Evolutionary conservation across 2,888 invertebrate species (phyloP).

Genomic region (Dryobotodes eremita): DNA sequence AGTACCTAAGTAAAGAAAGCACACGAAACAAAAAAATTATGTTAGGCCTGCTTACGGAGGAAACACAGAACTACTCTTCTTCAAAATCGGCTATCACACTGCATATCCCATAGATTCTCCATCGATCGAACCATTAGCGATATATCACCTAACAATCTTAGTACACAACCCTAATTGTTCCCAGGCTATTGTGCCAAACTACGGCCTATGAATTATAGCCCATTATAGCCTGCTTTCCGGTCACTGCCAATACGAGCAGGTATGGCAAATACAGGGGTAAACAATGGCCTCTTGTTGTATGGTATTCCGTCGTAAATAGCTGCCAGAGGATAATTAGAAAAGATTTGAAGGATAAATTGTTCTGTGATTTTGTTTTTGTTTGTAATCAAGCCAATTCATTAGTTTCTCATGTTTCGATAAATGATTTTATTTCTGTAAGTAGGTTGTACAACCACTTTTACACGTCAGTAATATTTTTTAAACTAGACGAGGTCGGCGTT

Average conservation of each 20-base stretch:
- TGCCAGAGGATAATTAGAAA: slow-evolving; percentile 27
- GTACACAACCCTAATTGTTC: slow-evolving; percentile 59
- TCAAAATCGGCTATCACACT: background rate
- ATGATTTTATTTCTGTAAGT: too few species aligned
- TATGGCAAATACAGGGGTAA: slow-evolving; percentile 48
- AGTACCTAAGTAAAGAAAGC: too few species aligned
- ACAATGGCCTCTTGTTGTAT: slow-evolving; percentile 37
- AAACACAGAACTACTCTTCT: background rate
- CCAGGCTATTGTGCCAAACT: slow-evolving; percentile 58
- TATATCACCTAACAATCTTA: slow-evolving; percentile 56
- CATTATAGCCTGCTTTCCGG: slow-evolving; percentile 55
- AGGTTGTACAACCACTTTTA: too few species aligned
- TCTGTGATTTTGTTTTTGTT: background rate
- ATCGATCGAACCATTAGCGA: slow-evolving; percentile 41
- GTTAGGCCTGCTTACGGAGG: background rate
- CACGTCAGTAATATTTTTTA: too few species aligned
- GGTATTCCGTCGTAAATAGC: slow-evolving; percentile 36
- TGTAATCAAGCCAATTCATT: background rate
- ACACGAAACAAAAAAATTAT: background rate
- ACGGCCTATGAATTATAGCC: slow-evolving; percentile 52
- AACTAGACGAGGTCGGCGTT: too few species aligned
- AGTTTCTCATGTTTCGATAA: background rate
- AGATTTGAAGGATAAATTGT: background rate
- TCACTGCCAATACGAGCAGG: slow-evolving; percentile 54
- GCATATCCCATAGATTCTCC: slow-evolving; percentile 31